Evolutionary conservation across 1,140 invertebrate genomes (phyloP).

Genomic region (Scaptomyza hsui): DNA sequence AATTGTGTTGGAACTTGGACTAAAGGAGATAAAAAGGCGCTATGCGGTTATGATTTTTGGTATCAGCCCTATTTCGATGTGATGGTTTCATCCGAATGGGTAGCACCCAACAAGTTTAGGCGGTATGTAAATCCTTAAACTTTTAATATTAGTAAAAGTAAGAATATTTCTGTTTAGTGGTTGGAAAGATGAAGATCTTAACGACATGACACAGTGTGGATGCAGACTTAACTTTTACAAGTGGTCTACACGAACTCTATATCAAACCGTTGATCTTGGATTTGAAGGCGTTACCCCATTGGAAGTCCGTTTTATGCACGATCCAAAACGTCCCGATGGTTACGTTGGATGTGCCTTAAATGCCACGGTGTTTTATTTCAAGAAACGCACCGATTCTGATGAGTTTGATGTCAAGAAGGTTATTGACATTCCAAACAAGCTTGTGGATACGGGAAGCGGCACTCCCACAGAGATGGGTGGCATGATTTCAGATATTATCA

Average conservation of each 20-base stretch:
- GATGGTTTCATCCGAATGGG: constrained; percentile 97
- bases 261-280: constrained; percentile 94
- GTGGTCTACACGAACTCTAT: constrained; percentile 91
- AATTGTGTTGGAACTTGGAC: constrained; percentile 88
- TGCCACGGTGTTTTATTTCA: constrained; percentile 91
- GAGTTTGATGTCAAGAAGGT: constrained; percentile 91
- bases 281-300: constrained; percentile 93
- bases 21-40: constrained; percentile 86
- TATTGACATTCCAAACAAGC: constrained; percentile 90
- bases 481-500: constrained; percentile 96
- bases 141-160: background rate
- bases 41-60: constrained; percentile 95
- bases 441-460: constrained; percentile 89
- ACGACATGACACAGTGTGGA: constrained; percentile 90
- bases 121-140: constrained; percentile 80
- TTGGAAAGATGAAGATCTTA: constrained; percentile 87
- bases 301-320: constrained; percentile 96
- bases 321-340: constrained; percentile 91
- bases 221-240: constrained; percentile 94
- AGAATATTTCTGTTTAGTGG: constrained; percentile 84
- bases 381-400: constrained; percentile 85
- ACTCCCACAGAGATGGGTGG: constrained; percentile 68
- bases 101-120: constrained; percentile 92
- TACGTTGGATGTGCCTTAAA: constrained; percentile 93
- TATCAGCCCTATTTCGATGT: constrained; percentile 97